Base-by-base conservation (phyloP, 2,888 invertebrate species). In the Sarcophaga caerulescens region DNA sequence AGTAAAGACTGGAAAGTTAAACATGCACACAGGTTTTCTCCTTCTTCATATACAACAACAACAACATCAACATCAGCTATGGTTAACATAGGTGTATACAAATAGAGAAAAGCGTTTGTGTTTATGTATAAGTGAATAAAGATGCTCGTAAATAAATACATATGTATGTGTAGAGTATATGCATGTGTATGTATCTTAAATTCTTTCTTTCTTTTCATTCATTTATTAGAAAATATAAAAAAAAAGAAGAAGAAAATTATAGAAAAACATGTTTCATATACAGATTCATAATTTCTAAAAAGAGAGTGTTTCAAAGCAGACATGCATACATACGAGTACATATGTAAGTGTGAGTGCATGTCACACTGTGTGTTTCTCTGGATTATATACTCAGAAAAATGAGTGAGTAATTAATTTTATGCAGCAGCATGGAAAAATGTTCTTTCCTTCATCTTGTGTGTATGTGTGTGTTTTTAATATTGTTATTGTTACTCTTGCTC, bases 341-440 rank as follows among this genome's bases (percentile, higher is more conserved):
- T 10, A 8, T 10, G 35, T 10, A 35, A 0, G 35, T 35, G 10
- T 35, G 10, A 35, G 52, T 52, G 52, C 52, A 1, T 17, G 17
- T 52, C 17, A 14, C 4, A 6, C 1, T 47, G 0, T 47, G 4
- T 52, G 52, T 3, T 17, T 52, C 81, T 74, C 65, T 69, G 85
- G 70, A 84, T 74, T 84, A 84, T 69, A 86, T 74, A 81, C 77
- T 76, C 83, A 65, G 76, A 69, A 77, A 83, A 86, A 75, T 84
- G 80, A 35, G 77, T 81, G 69, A 81, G 84, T 81, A 86, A 86
- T 86, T 86, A 86, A 86, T 86, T 86, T 86, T 81, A 85, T 83
- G 85, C 85, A 77, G 74, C 83, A 86, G 80, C 82, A 83, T 86
- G 85, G 77, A 45, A 77, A 69, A 77, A 77, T 60, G 77, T 14